These are phyloP conservation scores for Arbacia lixula DNA, from an alignment of 53 echinoderm and acorn worm species.

Conservation along the genomic window DNA sequence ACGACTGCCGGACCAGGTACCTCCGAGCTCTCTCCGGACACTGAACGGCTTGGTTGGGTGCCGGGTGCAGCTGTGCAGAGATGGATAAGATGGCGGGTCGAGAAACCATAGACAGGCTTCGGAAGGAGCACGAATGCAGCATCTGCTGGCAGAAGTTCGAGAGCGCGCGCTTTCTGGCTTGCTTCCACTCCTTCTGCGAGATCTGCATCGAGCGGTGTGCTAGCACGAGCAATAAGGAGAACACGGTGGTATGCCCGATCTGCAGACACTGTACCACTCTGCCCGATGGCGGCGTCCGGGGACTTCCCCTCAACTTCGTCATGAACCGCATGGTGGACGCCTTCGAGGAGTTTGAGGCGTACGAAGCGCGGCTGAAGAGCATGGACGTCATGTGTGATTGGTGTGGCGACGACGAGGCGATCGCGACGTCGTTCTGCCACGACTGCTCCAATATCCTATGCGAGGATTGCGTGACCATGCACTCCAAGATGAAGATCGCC, in stretches of 20 bases:
- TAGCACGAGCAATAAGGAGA: constrained; percentile 20
- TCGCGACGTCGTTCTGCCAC: constrained; percentile 45
- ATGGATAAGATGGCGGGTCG: constrained; percentile 29
- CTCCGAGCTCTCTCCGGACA: too few species aligned
- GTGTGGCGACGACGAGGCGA: constrained; percentile 40
- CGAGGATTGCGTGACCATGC: constrained; percentile 33
- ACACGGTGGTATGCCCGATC: constrained; percentile 38
- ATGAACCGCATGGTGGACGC: constrained; percentile 54
- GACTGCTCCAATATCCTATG: constrained; percentile 26
- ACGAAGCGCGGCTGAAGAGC: constrained; percentile 43
- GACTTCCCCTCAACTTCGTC: constrained; percentile 41
- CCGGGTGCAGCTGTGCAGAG: too few species aligned
- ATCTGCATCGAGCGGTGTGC: constrained; percentile 45
- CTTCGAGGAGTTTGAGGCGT: constrained; percentile 55
- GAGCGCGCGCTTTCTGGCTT: constrained; percentile 42
- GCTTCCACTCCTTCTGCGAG: constrained; percentile 46
- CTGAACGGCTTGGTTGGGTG: too few species aligned
- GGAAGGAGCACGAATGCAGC: constrained; percentile 49
- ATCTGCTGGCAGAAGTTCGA: constrained; percentile 58
- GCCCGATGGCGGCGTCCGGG: constrained; percentile 23
- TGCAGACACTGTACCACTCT: constrained; percentile 41
- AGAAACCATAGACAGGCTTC: constrained; percentile 37
- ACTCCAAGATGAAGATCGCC: constrained; percentile 48
- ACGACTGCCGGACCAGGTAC: background rate
- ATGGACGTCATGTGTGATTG: constrained; percentile 21